Evolutionary conservation across 2,797 vertebrate genomes (phyloP), one percentile per base, ranked within the genome.

Genomic region (Triplophysa bombifrons): DNA sequence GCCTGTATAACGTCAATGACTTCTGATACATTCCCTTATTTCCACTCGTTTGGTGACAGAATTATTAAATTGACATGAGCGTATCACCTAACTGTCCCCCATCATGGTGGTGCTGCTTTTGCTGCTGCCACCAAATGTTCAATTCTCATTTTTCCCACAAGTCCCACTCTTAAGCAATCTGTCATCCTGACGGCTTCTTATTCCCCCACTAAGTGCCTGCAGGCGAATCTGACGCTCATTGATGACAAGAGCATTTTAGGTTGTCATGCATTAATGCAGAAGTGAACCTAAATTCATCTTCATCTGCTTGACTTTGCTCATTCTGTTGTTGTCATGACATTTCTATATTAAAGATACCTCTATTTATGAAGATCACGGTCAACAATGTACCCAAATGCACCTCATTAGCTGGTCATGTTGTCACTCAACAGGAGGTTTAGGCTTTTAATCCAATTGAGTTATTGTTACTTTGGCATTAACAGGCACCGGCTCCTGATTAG

Each of bases 371-470:
- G 92, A 93, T 86, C 88, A 93, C 92, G 94, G 94, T 94, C 93
- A 95, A 95, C 93, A 92, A 90, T 94, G 93, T 94, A 91, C 91
- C 88, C 90, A 92, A 94, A 93, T 84, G 90, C 86, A 89, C 88
- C 92, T 94, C 92, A 92, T 95, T 95, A 94, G 92, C 87, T 88
- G 89, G 88, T 88, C 79, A 85, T 91, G 87, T 89, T 94, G 93
- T 90, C 93, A 90, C 87, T 88, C 87, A 84, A 74, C 20, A 71
- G 85, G 86, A 85, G 76, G 76, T 80, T 80, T 89, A 84, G 90
- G 91, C 93, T 93, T 86, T 94, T 93, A 95, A 94, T 92, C 90
- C 91, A 85, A 88, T 88, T 93, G 92, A 94, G 92, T 94, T 94
- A 94, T 94, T 93, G 94, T 93, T 93, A 90, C 90, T 90, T 70